phyloP scores from a whole-genome alignment of 2,113 vertebrate species.

The Halcyon malimbica region DNA sequence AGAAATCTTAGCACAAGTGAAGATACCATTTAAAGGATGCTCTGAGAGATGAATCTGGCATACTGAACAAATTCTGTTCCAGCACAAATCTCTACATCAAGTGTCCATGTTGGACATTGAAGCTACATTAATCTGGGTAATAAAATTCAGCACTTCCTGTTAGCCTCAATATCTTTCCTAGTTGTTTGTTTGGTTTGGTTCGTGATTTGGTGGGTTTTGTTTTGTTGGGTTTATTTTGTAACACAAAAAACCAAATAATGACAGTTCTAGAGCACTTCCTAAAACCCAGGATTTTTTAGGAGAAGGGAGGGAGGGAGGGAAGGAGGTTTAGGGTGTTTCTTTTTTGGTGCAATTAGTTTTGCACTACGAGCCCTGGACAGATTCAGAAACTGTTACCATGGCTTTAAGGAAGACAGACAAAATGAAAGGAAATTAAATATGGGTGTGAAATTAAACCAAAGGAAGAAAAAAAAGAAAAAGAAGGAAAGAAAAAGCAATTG shows the following conservation, averaged over 20 bases:
- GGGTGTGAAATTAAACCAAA: slow-evolving; percentile 38
- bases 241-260: background rate
- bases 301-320: background rate
- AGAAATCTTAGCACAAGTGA: background rate
- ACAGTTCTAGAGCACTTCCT: background rate
- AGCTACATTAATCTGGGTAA: background rate
- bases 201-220: background rate
- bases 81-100: background rate
- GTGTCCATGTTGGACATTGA: background rate
- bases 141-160: background rate
- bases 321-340: background rate
- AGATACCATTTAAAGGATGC: background rate
- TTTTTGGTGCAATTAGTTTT: slow-evolving; percentile 21
- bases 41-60: background rate
- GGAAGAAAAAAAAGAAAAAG: background rate
- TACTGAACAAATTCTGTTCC: background rate
- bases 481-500: background rate
- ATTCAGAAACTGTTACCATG: background rate
- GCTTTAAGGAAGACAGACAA: background rate
- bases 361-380: background rate
- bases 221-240: background rate
- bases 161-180: background rate
- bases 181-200: background rate
- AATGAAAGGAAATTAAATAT: slow-evolving; percentile 40
- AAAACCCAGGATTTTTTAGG: background rate